Conservation (phyloP, 2,797 vertebrate genomes). For the Setipinna tenuifilis region DNA sequence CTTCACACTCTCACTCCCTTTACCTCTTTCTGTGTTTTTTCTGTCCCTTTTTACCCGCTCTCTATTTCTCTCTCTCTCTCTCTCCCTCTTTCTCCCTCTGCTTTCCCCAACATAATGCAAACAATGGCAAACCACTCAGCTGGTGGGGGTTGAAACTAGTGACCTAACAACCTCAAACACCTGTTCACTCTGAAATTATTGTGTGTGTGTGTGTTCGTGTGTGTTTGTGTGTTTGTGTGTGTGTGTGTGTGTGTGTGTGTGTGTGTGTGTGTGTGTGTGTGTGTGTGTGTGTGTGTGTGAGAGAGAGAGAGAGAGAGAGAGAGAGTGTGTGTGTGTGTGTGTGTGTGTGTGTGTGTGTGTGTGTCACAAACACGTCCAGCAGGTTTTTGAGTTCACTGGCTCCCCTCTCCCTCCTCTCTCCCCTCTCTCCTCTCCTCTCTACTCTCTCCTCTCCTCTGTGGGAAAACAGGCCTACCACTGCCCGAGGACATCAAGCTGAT, state of each 20-base stretch:
- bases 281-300: neutral
- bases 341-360: neutral
- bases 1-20: neutral
- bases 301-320: no score
- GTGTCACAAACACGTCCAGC: neutral
- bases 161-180: constrained; percentile 6
- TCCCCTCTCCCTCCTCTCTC: neutral
- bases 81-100: no score
- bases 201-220: neutral
- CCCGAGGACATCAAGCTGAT: constrained; percentile 17
- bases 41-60: neutral
- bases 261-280: neutral
- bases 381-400: constrained; percentile 1
- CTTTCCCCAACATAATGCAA: no score
- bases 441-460: neutral
- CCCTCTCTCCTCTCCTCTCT: neutral
- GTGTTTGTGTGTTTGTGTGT: neutral
- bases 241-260: neutral
- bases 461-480: neutral
- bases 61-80: no score
- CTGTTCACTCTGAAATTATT: neutral
- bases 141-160: neutral
- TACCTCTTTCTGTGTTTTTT: neutral
- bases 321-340: neutral
- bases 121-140: no score